Base-by-base conservation (phyloP, 2,888 invertebrate genomes). In the Xanthia togata region DNA sequence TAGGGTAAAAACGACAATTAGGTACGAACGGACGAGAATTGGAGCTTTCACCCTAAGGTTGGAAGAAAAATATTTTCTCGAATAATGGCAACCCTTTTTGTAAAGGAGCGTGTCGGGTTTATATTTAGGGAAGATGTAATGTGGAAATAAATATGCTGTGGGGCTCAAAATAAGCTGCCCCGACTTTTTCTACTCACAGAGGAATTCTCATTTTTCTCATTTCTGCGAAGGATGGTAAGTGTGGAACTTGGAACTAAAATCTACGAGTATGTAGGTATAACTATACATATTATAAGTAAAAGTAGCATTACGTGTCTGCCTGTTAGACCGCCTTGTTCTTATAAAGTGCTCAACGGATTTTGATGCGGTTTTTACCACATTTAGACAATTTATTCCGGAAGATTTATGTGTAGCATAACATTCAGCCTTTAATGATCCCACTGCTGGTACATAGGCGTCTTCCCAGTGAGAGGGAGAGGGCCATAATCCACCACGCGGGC, bases 1-100 rank as follows among this genome's bases (percentile, higher is more conserved):
- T 90, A 81, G 89, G 88, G 89, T 81, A 89, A 86, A 87, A 88
- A 84, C 90, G 83, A 87, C 90, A 87, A 87, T 89, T 89, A 89
- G 83, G 85, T 81, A 79, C 72, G 78, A 75, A 70, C 75, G 67
- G 80, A 80, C 75, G 85, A 63, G 82, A 82, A 88, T 81, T 78
- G 86, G 77, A 67, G 82, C 73, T 74, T 78, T 77, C 69, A 82
- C 82, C 83, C 87, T 80, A 78, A 67, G 80, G 72, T 68, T 65
- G 76, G 63, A 79, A 85, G 85, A 82, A 87, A 89, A 88, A 87
- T 89, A 85, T 88, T 89, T 88, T 89, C 80, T 82, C 75, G 78
- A 80, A 88, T 82, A 78, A 85, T 79, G 78, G 63, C 72, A 82
- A 88, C 82, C 89, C 89, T 84, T 89, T 85, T 76, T 78, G 75